Conservation (phyloP, 1,140 invertebrate species). For the Lycorma delicatula region DNA sequence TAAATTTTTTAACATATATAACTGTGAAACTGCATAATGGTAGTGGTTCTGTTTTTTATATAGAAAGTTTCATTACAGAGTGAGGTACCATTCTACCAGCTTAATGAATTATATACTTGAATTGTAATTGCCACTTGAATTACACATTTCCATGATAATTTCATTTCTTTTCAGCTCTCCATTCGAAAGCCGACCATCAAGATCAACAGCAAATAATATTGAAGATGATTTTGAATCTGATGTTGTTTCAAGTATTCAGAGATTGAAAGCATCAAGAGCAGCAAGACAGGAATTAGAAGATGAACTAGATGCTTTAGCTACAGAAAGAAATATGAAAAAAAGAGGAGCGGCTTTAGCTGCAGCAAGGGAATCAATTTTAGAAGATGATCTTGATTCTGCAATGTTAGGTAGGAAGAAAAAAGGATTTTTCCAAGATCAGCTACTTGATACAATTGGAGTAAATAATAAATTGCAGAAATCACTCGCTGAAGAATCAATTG, state of each 20-base stretch:
- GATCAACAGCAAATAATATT: background rate
- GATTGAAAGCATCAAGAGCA: background rate
- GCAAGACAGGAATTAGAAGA: background rate
- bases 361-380: background rate
- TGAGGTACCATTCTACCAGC: too few species aligned
- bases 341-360: background rate
- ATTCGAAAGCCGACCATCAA: background rate
- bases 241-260: background rate
- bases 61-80: too few species aligned
- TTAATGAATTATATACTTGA: too few species aligned
- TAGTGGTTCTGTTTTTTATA: too few species aligned
- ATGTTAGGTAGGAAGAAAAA: slow-evolving; percentile 4
- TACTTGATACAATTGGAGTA: slow-evolving; percentile 46
- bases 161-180: too few species aligned
- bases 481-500: slow-evolving; percentile 24
- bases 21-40: too few species aligned
- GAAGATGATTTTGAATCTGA: background rate
- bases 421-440: slow-evolving; percentile 41
- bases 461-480: slow-evolving; percentile 35
- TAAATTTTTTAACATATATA: too few species aligned
- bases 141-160: too few species aligned
- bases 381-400: background rate
- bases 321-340: background rate
- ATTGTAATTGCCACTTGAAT: too few species aligned
- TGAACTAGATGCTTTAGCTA: background rate